Conservation (phyloP, 2,888 invertebrate species). For the Acronicta alni region DNA sequence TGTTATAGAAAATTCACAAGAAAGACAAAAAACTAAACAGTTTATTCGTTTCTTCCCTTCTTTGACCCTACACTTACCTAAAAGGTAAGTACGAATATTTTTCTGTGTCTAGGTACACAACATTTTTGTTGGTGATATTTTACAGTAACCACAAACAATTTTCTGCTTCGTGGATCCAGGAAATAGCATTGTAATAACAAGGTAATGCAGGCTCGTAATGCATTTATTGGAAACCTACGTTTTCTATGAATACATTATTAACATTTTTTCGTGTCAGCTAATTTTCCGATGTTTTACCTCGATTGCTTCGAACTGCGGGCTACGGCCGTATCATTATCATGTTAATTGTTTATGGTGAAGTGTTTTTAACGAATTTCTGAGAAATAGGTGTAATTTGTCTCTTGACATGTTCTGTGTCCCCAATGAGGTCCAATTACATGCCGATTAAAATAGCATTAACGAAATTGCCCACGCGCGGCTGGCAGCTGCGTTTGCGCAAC, state of each 20-base stretch:
- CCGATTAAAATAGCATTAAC: conserved; percentile 70
- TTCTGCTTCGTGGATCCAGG: conserved; percentile 30
- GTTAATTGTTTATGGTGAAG: conserved; percentile 54
- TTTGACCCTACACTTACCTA: neutral
- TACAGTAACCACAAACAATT: conserved; percentile 32
- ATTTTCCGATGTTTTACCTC: conserved; percentile 45
- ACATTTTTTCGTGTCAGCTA: conserved; percentile 42
- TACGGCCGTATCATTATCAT: conserved; percentile 37
- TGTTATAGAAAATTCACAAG: too few relatives aligned
- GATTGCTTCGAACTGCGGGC: conserved; percentile 29
- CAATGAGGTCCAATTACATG: conserved; percentile 64
- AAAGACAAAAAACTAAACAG: too few relatives aligned
- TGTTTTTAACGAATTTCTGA: conserved; percentile 59
- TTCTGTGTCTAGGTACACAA: neutral
- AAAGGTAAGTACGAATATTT: too few relatives aligned
- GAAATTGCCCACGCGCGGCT: conserved; percentile 52
- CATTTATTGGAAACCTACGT: conserved; percentile 45
- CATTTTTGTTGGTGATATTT: conserved; percentile 10
- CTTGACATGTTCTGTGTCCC: conserved; percentile 55
- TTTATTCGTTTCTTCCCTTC: neutral
- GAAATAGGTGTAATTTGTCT: conserved; percentile 60
- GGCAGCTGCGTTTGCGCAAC: conserved; percentile 45
- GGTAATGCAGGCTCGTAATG: conserved; percentile 31
- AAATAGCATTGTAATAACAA: conserved; percentile 37
- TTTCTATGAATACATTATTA: conserved; percentile 51